Conservation (phyloP, 2,113 vertebrate species). For the Microcebus tavaratra region DNA sequence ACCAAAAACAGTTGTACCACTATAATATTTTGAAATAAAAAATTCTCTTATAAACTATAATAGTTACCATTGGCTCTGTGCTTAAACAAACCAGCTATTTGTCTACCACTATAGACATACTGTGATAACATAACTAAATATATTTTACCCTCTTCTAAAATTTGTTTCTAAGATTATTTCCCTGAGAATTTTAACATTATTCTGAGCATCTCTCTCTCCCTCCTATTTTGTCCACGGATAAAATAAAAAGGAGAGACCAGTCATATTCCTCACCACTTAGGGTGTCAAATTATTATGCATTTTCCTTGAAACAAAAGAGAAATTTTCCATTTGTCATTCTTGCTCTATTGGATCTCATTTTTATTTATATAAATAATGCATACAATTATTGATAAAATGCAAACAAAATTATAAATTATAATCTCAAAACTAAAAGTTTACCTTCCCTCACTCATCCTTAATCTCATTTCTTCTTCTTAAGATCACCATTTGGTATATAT, state of each 20-base stretch:
- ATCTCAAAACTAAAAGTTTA: neutral
- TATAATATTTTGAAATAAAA: too few relatives aligned
- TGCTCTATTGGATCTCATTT: neutral
- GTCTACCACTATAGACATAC: neutral
- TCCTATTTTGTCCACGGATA: neutral
- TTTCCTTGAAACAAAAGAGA: neutral
- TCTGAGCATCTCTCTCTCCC: neutral
- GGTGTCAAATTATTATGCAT: neutral
- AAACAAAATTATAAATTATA: slow-evolving; percentile 5
- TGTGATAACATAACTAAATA: neutral
- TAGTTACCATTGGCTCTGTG: neutral
- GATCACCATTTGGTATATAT: neutral
- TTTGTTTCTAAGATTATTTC: neutral
- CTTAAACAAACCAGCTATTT: neutral
- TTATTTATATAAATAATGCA: neutral
- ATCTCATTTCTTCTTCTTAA: slow-evolving; percentile 4
- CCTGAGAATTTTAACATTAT: neutral
- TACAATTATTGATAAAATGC: neutral
- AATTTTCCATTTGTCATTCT: neutral
- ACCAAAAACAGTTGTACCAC: too few relatives aligned
- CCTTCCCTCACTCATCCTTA: neutral
- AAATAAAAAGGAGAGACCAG: neutral
- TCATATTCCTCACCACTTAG: neutral
- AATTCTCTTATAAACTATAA: neutral
- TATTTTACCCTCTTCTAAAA: neutral